Conservation (phyloP, 2,797 vertebrate genomes). For the Bucorvus abyssinicus region DNA sequence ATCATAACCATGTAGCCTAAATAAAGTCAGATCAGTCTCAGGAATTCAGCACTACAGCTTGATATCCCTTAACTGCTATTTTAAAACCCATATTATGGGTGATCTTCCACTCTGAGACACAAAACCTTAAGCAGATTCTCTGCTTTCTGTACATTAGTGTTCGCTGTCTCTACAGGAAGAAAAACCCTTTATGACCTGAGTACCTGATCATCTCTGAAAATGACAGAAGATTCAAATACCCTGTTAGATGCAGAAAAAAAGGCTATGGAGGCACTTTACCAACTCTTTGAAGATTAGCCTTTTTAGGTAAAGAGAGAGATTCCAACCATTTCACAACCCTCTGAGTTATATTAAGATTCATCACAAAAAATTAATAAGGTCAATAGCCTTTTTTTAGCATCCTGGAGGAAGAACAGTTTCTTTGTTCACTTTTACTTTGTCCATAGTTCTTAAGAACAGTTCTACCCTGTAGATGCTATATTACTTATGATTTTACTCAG, state of each 20-base stretch:
- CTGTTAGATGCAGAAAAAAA: neutral
- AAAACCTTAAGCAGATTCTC: neutral
- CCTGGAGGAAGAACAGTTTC: neutral
- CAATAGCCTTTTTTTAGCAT: neutral
- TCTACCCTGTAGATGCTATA: neutral
- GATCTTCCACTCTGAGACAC: neutral
- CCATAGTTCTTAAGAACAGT: neutral
- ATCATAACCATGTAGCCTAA: neutral
- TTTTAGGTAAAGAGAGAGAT: neutral
- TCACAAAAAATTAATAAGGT: neutral
- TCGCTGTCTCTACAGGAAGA: neutral
- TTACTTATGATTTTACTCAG: neutral
- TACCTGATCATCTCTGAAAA: neutral
- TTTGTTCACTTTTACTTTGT: neutral
- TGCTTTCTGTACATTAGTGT: neutral
- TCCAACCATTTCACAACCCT: neutral
- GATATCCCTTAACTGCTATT: neutral
- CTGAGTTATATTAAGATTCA: neutral
- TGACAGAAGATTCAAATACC: neutral
- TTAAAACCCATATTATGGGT: neutral
- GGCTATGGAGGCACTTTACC: neutral
- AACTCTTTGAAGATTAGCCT: neutral
- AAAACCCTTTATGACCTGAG: neutral
- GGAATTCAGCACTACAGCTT: neutral
- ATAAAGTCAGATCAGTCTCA: neutral